A percentile compares a stretch with the other conserved stretches of the same genome.
These are phyloP conservation scores for Kryptolebias marmoratus DNA, from an alignment of 2,113 vertebrate species.

Conservation along the genomic window DNA sequence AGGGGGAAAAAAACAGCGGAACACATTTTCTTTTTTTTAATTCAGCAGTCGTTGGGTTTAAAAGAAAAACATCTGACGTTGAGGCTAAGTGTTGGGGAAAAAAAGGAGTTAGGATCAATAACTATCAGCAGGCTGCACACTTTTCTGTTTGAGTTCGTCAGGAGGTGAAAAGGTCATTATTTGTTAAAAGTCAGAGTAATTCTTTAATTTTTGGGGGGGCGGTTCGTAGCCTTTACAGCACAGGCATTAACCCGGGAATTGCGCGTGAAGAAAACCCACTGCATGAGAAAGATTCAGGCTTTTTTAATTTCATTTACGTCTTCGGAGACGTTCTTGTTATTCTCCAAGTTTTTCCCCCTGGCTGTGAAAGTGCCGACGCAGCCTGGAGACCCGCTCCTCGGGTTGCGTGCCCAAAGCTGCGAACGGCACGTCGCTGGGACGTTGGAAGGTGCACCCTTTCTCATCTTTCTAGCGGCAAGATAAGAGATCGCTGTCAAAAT, in stretches of 20 bases:
- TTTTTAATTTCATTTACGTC: too few relatives aligned
- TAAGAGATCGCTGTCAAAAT: neutral
- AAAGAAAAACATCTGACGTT: slow-evolving; percentile 3
- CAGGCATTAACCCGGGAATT: too few relatives aligned
- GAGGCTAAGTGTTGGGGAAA: neutral
- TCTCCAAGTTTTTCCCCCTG: neutral
- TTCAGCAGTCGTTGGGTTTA: slow-evolving; percentile 1
- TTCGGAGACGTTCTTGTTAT: neutral
- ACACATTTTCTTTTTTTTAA: neutral
- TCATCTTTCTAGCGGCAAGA: neutral
- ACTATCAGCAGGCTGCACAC: neutral
- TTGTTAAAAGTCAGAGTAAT: too few relatives aligned
- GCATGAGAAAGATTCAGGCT: too few relatives aligned
- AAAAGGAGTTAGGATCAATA: neutral
- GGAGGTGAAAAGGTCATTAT: neutral
- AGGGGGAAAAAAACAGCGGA: neutral
- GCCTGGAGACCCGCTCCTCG: neutral
- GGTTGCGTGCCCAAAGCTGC: neutral
- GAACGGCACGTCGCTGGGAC: neutral
- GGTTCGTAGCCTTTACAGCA: neutral
- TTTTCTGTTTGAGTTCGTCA: neutral
- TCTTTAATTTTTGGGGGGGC: too few relatives aligned
- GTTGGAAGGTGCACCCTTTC: neutral
- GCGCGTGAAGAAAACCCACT: too few relatives aligned
- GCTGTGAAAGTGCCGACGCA: neutral